Evolutionary conservation across 2,113 vertebrate genomes (phyloP).

Genomic region (Marcusenius ussheri): DNA sequence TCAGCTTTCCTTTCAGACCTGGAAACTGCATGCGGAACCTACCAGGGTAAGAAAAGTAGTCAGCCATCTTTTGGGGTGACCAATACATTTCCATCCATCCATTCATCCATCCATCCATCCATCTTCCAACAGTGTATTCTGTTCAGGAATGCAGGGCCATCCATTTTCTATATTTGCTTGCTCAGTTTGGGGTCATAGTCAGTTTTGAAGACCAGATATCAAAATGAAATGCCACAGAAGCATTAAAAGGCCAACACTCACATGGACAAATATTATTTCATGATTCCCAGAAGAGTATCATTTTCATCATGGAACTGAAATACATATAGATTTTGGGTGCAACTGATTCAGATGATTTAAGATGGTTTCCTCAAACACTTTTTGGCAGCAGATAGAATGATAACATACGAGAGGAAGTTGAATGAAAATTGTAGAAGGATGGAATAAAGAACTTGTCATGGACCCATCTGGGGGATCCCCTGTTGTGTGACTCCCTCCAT

Average conservation of each 20-base stretch:
- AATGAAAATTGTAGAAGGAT: neutral
- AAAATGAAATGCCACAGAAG: neutral
- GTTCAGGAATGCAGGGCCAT: neutral
- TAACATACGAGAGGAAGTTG: neutral
- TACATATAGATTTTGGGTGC: neutral
- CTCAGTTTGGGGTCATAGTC: neutral
- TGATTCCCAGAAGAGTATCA: neutral
- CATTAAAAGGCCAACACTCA: neutral
- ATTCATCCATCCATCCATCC: neutral
- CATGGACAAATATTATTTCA: neutral
- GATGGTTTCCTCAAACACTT: neutral
- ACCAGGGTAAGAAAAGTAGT: slow-evolving; percentile 60
- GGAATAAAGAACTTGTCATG: neutral
- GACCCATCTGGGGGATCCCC: too few relatives aligned
- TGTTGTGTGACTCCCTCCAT: too few relatives aligned
- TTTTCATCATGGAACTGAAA: neutral
- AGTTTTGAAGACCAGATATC: neutral
- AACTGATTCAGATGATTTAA: neutral
- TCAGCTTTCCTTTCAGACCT: slow-evolving; percentile 74
- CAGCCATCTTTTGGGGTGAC: neutral
- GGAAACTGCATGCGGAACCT: slow-evolving; percentile 59
- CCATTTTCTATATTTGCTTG: neutral
- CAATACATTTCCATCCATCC: neutral
- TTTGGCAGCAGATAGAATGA: neutral
- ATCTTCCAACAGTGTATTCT: neutral